Base-by-base conservation (phyloP, 2,888 invertebrate species). In the Crioceris asparagi region DNA sequence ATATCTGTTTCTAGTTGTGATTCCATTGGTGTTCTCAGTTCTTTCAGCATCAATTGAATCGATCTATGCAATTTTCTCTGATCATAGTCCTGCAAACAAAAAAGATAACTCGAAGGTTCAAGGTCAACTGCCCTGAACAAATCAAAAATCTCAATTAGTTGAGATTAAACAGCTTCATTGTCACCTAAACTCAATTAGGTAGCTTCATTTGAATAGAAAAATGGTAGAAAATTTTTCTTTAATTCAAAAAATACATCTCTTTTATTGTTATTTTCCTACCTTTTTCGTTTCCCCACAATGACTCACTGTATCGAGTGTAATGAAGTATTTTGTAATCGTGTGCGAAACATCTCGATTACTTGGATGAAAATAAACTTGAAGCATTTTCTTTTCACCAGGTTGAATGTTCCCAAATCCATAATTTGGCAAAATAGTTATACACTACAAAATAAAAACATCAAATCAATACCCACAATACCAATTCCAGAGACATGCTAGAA, bases 321-420 rank as follows among this genome's bases (percentile, higher is more conserved):
- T 34, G n/a, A 35, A 37, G 10, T 31, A 47, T 38, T 43, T 47
- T 8, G 41, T 36, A 23, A n/a, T n/a, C n/a, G n/a, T n/a, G n/a
- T n/a, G n/a, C n/a, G n/a, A n/a, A n/a, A 48, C 34, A 38, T 52
- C 48, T 26, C 39, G 18, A 7, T 41, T 18, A 7, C 46, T 45
- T 5, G 52, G 52, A 31, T 47, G 47, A 16, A 49, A 36, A 19
- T 40, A 43, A 14, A 51, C 2, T 12, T 32, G 39, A 10, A 49
- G 19, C 2, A 33, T 39, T 29, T 46, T 44, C 10, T 37, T 41
- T 16, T 44, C 45, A 16, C 38, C 41, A 10, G 50, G 43, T 21
- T 26, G 25, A 10, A 52, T 39, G 38, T 44, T 40, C 8, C 46
- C 43, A 29, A 48, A 50, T 11, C 52, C 52, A 12, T 42, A 47